Evolutionary conservation across 2,888 invertebrate species (phyloP).

Genomic region (Ferrisia virgata): DNA sequence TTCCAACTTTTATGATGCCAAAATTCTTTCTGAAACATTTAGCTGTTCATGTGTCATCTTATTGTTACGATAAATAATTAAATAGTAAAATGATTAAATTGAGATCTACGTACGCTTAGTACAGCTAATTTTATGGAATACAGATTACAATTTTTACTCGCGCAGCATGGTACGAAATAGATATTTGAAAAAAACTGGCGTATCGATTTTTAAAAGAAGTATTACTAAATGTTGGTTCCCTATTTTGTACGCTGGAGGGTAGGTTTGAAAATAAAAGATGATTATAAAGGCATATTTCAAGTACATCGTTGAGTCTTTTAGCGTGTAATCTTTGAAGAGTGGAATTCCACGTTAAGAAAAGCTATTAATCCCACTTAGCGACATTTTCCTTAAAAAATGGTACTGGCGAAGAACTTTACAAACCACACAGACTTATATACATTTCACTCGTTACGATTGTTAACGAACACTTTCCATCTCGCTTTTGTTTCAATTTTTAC

Average conservation of each 20-base stretch:
- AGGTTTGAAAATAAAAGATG: constrained; percentile 3
- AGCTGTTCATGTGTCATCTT: not conserved
- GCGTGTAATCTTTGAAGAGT: constrained; percentile 12
- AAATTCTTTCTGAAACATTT: constrained; percentile 14
- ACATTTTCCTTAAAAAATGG: constrained; percentile 16
- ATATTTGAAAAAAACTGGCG: not conserved
- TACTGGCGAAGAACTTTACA: not conserved
- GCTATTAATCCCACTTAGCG: constrained; percentile 32
- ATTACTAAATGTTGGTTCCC: not conserved
- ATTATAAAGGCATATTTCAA: constrained; percentile 32
- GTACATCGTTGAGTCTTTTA: constrained; percentile 15
- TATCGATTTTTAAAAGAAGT: constrained; percentile 20
- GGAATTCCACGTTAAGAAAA: constrained; percentile 13
- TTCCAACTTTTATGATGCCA: not conserved
- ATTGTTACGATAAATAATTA: not conserved
- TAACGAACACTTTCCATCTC: not conserved
- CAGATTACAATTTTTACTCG: not conserved
- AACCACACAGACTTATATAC: not conserved
- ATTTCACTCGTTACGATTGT: not conserved
- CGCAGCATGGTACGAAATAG: not conserved
- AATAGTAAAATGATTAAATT: not conserved
- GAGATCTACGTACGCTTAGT: not conserved
- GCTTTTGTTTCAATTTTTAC: constrained; percentile 50
- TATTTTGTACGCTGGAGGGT: not conserved
- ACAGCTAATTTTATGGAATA: not conserved